Evolutionary conservation across 2,797 vertebrate genomes (phyloP).

Genomic region (Bovichtus diacanthus): DNA sequence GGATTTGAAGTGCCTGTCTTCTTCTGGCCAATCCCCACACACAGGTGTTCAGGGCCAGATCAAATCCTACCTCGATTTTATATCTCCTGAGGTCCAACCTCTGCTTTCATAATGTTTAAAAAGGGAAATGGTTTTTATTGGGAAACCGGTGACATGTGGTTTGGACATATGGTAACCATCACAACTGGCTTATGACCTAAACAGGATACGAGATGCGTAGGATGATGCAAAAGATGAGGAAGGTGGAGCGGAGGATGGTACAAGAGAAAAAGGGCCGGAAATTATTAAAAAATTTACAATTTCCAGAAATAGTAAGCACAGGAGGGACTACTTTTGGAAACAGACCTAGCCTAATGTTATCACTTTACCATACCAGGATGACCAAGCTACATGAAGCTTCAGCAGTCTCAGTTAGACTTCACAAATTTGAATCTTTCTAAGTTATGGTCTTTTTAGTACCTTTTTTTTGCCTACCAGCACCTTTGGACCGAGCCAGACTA

Average conservation of each 20-base stretch:
- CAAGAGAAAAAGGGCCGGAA: slow-evolving; percentile 10
- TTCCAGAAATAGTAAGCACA: slow-evolving; percentile 62
- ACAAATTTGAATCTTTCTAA: neutral
- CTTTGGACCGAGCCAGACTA: too few relatives aligned
- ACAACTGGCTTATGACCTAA: slow-evolving; percentile 52
- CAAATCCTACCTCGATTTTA: slow-evolving; percentile 75
- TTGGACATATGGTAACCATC: slow-evolving; percentile 83
- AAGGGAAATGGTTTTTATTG: slow-evolving; percentile 68
- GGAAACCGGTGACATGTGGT: slow-evolving; percentile 81
- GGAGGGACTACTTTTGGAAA: slow-evolving; percentile 40
- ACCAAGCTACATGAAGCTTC: neutral
- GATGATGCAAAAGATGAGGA: slow-evolving; percentile 46
- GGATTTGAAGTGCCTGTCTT: slow-evolving; percentile 60
- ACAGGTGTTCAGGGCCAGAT: slow-evolving; percentile 77
- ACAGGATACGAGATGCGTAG: slow-evolving; percentile 56
- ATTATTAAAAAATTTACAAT: slow-evolving; percentile 28
- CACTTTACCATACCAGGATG: slow-evolving; percentile 38
- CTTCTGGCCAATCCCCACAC: slow-evolving; percentile 73
- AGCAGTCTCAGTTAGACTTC: neutral
- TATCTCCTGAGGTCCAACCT: slow-evolving; percentile 70
- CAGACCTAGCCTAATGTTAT: slow-evolving; percentile 30
- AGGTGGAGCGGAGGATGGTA: slow-evolving; percentile 13
- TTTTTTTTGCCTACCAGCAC: too few relatives aligned
- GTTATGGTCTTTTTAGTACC: neutral
- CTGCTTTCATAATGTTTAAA: slow-evolving; percentile 76